Evolutionary conservation across 2,113 vertebrate species (phyloP).

Genomic region (Craseonycteris thonglongyai): DNA sequence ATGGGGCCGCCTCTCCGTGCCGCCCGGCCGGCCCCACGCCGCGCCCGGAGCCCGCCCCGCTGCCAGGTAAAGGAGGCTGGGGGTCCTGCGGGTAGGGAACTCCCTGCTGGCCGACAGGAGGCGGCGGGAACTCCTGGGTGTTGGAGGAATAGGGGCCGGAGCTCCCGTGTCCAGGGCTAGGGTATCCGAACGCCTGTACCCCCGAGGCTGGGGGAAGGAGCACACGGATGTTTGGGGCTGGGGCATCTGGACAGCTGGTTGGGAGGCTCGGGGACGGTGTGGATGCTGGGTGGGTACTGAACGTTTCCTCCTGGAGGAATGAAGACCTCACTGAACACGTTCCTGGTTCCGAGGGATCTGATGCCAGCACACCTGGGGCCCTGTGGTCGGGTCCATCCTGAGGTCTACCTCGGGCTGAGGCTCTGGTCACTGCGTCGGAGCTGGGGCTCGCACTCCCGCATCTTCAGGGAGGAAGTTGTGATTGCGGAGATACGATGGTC

Average conservation of each 20-base stretch:
- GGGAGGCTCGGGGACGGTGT: neutral
- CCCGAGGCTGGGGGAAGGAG: neutral
- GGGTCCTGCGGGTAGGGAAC: neutral
- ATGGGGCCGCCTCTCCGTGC: conserved; percentile 34
- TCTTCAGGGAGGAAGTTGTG: conserved; percentile 29
- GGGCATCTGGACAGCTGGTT: neutral
- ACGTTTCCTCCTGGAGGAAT: neutral
- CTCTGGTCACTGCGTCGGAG: neutral
- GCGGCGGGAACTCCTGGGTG: neutral
- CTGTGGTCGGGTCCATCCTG: neutral
- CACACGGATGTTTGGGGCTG: neutral
- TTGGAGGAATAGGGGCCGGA: neutral
- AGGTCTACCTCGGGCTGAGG: neutral
- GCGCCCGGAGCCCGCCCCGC: conserved; percentile 34
- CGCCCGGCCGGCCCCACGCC: conserved; percentile 18
- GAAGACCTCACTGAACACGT: neutral
- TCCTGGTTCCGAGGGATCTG: neutral
- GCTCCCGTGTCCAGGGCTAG: neutral
- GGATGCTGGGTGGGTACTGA: neutral
- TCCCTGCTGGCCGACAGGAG: neutral
- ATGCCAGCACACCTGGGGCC: neutral
- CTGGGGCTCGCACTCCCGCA: neutral
- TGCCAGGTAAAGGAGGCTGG: conserved; percentile 21
- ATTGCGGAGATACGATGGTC: neutral
- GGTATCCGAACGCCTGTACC: neutral